These are phyloP conservation scores for Apodemus agrarius DNA, from an alignment of 2,797 vertebrate genomes.

Conservation along the genomic window DNA sequence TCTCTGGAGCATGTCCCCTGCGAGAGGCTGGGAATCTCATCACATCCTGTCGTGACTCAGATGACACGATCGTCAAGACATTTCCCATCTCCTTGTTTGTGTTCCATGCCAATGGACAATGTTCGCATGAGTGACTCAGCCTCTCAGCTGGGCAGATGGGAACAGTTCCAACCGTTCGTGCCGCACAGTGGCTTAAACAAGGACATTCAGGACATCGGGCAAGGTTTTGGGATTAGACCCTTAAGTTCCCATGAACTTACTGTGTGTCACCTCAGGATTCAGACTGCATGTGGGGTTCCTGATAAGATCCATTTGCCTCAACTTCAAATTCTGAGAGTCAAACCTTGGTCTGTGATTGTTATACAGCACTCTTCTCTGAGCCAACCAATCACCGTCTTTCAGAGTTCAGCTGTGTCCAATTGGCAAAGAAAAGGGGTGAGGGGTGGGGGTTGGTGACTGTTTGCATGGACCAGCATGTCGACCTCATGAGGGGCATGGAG, in stretches of 20 bases:
- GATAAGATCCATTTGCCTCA: conserved; percentile 13
- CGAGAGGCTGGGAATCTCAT: background rate
- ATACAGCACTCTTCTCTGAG: background rate
- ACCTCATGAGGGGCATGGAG: background rate
- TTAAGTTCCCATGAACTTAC: background rate
- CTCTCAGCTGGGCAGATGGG: background rate
- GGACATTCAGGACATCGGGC: background rate
- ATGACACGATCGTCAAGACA: background rate
- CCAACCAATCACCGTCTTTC: background rate
- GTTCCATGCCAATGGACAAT: conserved; percentile 1
- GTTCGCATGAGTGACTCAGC: background rate
- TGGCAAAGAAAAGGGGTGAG: background rate
- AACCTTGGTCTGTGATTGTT: background rate
- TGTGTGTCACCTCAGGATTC: background rate
- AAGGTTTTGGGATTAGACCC: background rate
- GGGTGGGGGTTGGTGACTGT: no score
- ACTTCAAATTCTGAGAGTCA: background rate
- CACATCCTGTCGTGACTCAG: background rate
- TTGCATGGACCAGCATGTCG: no score
- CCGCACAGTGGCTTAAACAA: background rate
- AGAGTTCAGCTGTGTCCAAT: background rate
- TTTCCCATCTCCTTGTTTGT: conserved; percentile 9
- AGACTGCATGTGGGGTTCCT: background rate
- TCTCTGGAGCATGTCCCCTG: background rate
- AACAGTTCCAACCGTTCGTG: background rate